Evolutionary conservation across 2,113 vertebrate genomes (phyloP), one percentile per base, ranked within the genome.

Genomic region (Himantopus leucocephalus): DNA sequence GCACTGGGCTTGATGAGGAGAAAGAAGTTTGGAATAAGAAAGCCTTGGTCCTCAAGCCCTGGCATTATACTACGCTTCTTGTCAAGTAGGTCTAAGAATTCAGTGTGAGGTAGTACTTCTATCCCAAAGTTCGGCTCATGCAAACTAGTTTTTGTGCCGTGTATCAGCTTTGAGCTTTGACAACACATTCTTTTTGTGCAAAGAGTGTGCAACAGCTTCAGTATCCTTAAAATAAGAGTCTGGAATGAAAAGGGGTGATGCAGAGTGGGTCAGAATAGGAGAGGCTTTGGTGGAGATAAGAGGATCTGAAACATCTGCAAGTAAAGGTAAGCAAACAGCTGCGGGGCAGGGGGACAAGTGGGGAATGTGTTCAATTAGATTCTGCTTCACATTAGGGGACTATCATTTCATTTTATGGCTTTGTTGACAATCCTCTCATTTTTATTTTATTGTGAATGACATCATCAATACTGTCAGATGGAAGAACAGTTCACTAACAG

Each of bases 391-490:
- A 12, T 43, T 78, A 55, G 29, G 77, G 24, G n/a, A 32, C 47
- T 81, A 48, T 87, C 12, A 85, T 78, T 91, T 80, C 19, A 26
- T 87, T 97, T 93, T 85, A 93, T 41, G 17, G 7, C 80, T 97
- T 90, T 71, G 73, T 72, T 92, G 71, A 71, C 73, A 90, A 71
- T 91, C 41, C 11, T 91, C 68, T 95, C 11, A 53, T 91, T 94
- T 86, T 24, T 35, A 91, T 92, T 84, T 94, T 89, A 75, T 63
- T 85, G 73, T 87, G 64, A 91, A 81, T 94, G 80, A 81, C 50
- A 50, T 93, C 84, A 90, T 73, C 84, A 77, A 10, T 82, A 55
- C 70, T 82, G 60, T 93, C 43, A 82, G 60, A 47, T 82, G 58
- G 63, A 48, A 88, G 50, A 88, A 84, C 26, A 63, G 29, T 81